A percentile compares a stretch with the other conserved stretches of the same genome.
Conservation (phyloP, 37 sponge, comb jelly and placozoan species). For the Beroe forskalii region DNA sequence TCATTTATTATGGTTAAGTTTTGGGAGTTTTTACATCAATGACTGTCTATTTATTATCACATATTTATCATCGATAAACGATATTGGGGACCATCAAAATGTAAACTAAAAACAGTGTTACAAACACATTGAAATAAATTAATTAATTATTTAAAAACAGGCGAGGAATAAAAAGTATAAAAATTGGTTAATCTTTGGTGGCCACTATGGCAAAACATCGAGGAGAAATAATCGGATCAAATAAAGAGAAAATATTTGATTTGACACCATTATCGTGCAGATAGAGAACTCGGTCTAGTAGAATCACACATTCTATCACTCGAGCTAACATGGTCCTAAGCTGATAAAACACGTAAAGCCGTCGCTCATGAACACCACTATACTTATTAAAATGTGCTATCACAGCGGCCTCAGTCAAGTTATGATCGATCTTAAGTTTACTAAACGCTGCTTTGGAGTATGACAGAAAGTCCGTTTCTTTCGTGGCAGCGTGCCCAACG, state of each 20-base stretch:
- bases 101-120: too few species aligned
- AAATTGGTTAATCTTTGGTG: too few species aligned
- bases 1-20: too few species aligned
- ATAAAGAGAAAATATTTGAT: not conserved
- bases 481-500: conserved; percentile 47
- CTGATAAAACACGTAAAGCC: conserved; percentile 4
- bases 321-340: not conserved
- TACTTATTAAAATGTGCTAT: not conserved
- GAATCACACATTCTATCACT: conserved; percentile 36
- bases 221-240: conserved; percentile 61
- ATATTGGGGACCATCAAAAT: too few species aligned
- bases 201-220: conserved; percentile 42
- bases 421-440: not conserved
- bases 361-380: not conserved
- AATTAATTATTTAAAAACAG: too few species aligned
- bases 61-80: too few species aligned
- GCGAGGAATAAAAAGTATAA: too few species aligned
- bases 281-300: conserved; percentile 25
- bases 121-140: too few species aligned
- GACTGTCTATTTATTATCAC: too few species aligned
- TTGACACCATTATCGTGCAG: conserved; percentile 27
- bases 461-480: not conserved
- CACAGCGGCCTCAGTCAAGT: not conserved
- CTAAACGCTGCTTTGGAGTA: conserved; percentile 10
- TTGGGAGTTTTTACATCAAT: too few species aligned